Percentiles rank a stretch among this genome's conserved stretches.
Conservation (phyloP, 1,140 invertebrate species). For the Andrena cerasifolii region DNA sequence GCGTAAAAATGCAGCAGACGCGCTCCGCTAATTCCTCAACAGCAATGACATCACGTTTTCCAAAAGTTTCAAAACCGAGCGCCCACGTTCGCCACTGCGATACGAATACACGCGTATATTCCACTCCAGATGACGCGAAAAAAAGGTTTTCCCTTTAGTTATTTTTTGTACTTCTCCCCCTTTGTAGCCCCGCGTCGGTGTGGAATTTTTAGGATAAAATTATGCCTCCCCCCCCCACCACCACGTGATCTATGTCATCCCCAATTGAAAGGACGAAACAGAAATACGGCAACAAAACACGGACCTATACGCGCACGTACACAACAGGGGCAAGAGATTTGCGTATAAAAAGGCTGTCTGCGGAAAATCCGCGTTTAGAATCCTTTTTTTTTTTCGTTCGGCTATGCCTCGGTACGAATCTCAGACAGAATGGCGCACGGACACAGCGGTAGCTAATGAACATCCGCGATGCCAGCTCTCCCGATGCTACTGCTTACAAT, state of each 20-base stretch:
- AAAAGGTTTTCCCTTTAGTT: not conserved
- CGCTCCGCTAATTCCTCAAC: constrained; percentile 1
- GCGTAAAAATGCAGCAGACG: constrained; percentile 1
- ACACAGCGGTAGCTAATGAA: constrained; percentile 32
- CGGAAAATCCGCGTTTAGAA: not conserved
- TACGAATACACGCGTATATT: not conserved
- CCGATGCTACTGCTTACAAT: constrained; percentile 28
- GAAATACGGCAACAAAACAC: too few species aligned
- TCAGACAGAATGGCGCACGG: constrained; percentile 14
- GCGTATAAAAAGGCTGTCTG: not conserved
- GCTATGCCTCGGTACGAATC: not conserved
- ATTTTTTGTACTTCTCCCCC: not conserved
- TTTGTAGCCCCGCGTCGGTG: not conserved
- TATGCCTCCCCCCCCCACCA: not conserved
- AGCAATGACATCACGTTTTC: not conserved
- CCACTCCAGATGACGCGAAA: not conserved
- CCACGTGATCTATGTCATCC: too few species aligned
- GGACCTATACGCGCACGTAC: too few species aligned
- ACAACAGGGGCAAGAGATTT: not conserved
- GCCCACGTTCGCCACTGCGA: not conserved
- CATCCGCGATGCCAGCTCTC: constrained; percentile 28
- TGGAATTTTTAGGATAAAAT: not conserved
- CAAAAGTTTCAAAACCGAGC: not conserved
- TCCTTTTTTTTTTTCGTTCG: not conserved
- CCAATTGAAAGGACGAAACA: not conserved